Conservation (phyloP, 2,797 vertebrate species). For the Acropternis orthonyx region DNA sequence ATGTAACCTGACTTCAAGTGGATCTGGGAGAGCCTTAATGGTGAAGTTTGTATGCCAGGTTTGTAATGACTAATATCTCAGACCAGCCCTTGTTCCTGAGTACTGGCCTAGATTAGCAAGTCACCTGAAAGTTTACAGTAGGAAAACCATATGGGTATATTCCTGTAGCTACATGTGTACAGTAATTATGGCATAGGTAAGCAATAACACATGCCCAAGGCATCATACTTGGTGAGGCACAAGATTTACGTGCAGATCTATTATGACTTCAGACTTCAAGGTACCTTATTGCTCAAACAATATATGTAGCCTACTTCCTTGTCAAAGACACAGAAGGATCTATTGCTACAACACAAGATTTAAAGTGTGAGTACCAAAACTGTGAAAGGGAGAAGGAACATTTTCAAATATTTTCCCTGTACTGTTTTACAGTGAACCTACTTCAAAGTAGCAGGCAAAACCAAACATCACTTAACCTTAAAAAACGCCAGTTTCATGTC, state of each 20-base stretch:
- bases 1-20: not conserved
- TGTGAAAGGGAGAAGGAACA: not conserved
- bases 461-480: not conserved
- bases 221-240: constrained; percentile 64
- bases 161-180: constrained; percentile 56
- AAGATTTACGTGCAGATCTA: constrained; percentile 46
- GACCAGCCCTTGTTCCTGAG: not conserved
- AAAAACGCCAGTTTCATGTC: not conserved
- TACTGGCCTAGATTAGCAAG: constrained; percentile 23
- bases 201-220: constrained; percentile 55
- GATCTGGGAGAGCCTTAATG: not conserved
- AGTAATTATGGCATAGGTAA: constrained; percentile 42
- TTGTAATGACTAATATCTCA: not conserved
- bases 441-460: not conserved
- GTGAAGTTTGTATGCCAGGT: not conserved
- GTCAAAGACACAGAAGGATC: not conserved
- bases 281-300: constrained; percentile 61
- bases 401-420: not conserved
- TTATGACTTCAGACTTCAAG: constrained; percentile 62
- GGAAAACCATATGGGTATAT: constrained; percentile 44
- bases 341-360: not conserved
- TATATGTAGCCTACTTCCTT: constrained; percentile 41
- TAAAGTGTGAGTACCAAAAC: not conserved
- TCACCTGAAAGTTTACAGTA: constrained; percentile 48
- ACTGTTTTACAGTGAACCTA: not conserved